A percentile compares a stretch with the other conserved stretches of the same genome.
These are phyloP conservation scores for Tuberolachnus salignus DNA, from an alignment of 2,888 invertebrate genomes.

Conservation along the genomic window DNA sequence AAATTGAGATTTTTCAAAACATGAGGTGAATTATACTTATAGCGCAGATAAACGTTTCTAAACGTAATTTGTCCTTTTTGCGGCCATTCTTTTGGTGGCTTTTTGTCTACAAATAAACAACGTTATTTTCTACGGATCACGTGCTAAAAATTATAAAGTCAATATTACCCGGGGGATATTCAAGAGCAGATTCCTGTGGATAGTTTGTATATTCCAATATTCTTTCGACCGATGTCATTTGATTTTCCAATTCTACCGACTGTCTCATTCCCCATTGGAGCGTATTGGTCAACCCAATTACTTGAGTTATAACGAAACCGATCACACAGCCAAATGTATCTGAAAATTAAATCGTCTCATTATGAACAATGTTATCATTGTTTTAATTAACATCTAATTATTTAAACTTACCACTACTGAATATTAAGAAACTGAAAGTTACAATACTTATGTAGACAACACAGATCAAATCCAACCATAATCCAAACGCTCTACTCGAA, in stretches of 20 bases:
- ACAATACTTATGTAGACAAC: constrained; percentile 84
- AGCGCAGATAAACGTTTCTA: constrained; percentile 73
- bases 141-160: no score
- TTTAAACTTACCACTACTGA: constrained; percentile 57
- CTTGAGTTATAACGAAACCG: constrained; percentile 79
- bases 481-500: constrained; percentile 89
- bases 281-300: constrained; percentile 78
- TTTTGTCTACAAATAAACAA: constrained; percentile 9
- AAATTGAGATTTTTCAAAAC: constrained; percentile 78
- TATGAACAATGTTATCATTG: neutral
- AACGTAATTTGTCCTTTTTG: constrained; percentile 73
- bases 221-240: constrained; percentile 90
- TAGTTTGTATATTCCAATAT: constrained; percentile 80
- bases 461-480: constrained; percentile 89
- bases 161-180: constrained; percentile 59
- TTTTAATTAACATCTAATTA: neutral
- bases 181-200: constrained; percentile 65
- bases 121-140: no score
- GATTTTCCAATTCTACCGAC: constrained; percentile 85
- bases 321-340: constrained; percentile 70
- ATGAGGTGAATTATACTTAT: constrained; percentile 72
- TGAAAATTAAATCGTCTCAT: constrained; percentile 16
- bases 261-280: constrained; percentile 92
- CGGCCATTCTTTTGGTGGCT: constrained; percentile 74
- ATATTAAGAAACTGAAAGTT: constrained; percentile 80